Evolutionary conservation across 64 coral and sea anemone genomes (phyloP).

Genomic region (Hydrozoanthus tunicans): DNA sequence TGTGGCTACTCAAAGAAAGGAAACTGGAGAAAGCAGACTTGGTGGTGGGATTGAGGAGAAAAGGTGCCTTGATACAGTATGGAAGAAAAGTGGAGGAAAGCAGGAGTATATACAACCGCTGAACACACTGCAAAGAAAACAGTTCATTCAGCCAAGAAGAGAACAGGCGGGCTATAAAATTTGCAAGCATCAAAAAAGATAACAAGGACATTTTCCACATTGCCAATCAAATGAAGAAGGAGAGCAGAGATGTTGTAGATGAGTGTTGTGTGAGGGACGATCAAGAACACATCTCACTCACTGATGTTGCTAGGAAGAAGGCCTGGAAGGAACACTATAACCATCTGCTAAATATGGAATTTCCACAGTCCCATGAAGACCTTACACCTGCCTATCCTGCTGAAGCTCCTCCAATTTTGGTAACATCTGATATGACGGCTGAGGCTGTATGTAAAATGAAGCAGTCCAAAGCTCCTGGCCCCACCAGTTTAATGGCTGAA

Average conservation of each 20-base stretch:
- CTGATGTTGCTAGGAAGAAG: not conserved
- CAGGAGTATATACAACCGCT: not conserved
- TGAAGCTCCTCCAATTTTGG: not conserved
- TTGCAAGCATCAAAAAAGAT: not conserved
- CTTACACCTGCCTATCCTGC: not conserved
- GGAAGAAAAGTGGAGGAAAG: not conserved
- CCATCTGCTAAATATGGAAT: not conserved
- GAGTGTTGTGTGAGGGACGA: not conserved
- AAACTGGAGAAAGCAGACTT: not conserved
- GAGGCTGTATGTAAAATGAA: not conserved
- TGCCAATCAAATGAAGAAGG: conserved; percentile 9
- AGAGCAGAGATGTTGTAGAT: not conserved
- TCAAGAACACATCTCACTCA: not conserved
- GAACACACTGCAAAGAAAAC: not conserved
- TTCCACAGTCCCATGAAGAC: not conserved
- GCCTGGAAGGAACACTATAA: not conserved
- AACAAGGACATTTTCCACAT: conserved; percentile 2
- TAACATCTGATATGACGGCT: not conserved
- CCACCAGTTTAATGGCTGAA: not conserved
- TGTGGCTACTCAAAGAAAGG: not conserved
- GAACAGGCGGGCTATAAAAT: not conserved
- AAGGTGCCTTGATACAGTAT: not conserved
- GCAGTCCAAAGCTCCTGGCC: not conserved
- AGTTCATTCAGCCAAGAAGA: not conserved
- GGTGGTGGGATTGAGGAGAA: conserved; percentile 15